These are phyloP conservation scores for Pygathrix nemaeus DNA, from an alignment of 2,113 vertebrate species.

Conservation along the genomic window DNA sequence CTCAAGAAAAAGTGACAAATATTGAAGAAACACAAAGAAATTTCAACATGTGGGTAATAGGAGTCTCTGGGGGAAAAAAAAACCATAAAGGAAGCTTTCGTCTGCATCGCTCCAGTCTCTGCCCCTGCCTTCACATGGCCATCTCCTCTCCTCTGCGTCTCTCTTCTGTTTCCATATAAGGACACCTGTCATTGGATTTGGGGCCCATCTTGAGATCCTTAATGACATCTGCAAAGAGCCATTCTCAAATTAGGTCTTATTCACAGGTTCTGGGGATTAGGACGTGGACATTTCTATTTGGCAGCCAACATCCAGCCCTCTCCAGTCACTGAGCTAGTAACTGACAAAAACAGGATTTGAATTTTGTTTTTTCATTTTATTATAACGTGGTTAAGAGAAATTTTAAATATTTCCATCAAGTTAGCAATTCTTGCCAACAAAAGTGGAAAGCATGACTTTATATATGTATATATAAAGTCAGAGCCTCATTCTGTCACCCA, in stretches of 20 bases:
- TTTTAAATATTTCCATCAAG: not conserved
- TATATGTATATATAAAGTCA: too few species aligned
- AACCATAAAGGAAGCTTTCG: not conserved
- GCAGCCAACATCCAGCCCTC: not conserved
- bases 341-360: not conserved
- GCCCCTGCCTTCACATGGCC: not conserved
- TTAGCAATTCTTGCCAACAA: not conserved
- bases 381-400: not conserved
- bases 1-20: not conserved
- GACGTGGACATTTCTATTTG: not conserved
- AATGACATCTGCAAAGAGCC: not conserved
- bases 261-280: not conserved
- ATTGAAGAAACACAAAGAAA: not conserved
- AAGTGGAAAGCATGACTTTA: not conserved
- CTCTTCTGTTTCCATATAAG: not conserved
- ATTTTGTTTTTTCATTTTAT: not conserved
- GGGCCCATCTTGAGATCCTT: not conserved
- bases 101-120: not conserved
- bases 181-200: not conserved
- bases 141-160: not conserved
- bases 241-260: not conserved
- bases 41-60: not conserved
- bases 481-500: too few species aligned
- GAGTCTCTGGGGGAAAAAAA: not conserved
- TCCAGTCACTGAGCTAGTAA: not conserved